These are phyloP conservation scores for Coelopa pilipes DNA, from an alignment of 2,888 invertebrate species.

Conservation along the genomic window DNA sequence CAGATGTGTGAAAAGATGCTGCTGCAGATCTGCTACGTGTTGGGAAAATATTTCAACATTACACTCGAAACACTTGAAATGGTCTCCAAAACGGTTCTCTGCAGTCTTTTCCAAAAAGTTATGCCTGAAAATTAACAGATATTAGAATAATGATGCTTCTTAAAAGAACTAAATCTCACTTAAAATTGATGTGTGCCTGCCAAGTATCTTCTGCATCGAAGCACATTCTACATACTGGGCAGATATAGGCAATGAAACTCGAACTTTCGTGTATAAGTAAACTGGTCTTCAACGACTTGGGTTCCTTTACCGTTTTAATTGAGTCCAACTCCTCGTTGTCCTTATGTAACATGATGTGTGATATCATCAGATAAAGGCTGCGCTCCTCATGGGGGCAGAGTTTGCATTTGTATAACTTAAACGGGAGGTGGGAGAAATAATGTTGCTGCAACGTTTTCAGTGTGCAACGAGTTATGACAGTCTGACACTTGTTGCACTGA, in stretches of 20 bases:
- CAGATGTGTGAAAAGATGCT: conserved; percentile 32
- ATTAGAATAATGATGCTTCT: conserved; percentile 2
- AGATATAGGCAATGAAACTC: conserved; percentile 36
- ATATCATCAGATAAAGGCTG: conserved; percentile 40
- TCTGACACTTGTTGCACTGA: conserved; percentile 34
- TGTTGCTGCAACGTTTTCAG: conserved; percentile 39
- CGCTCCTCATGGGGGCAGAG: conserved; percentile 37
- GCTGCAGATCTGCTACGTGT: conserved; percentile 28
- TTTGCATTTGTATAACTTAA: conserved; percentile 39
- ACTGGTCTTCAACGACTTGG: not conserved
- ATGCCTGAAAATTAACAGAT: conserved; percentile 16
- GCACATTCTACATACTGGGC: conserved; percentile 37
- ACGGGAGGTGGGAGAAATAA: conserved; percentile 37
- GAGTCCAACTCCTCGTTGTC: conserved; percentile 31
- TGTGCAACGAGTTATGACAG: conserved; percentile 37
- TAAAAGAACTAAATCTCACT: conserved; percentile 7
- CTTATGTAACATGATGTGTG: conserved; percentile 41
- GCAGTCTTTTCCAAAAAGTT: conserved; percentile 40
- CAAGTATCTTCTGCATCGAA: conserved; percentile 37
- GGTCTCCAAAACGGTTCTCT: conserved; percentile 39
- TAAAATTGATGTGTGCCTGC: conserved; percentile 42
- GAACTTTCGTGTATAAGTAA: conserved; percentile 36
- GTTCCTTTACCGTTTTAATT: not conserved
- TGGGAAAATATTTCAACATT: conserved; percentile 39
- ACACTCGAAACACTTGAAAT: conserved; percentile 40